Evolutionary conservation across 2,888 invertebrate genomes (phyloP), one percentile per base, ranked within the genome.

Genomic region (Listrodromus nycthemerus): DNA sequence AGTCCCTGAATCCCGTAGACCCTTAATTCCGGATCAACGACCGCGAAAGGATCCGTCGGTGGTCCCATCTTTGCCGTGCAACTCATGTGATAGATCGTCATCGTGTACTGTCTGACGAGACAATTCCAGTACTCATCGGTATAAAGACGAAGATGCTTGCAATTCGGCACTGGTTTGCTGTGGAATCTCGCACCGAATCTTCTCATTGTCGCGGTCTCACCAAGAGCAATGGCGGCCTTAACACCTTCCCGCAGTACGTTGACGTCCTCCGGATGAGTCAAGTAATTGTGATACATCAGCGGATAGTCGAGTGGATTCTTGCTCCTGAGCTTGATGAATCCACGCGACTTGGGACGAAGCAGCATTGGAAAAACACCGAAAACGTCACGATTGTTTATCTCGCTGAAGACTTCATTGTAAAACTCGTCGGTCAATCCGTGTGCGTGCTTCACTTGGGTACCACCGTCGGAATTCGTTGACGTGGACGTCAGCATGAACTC

Each of bases 101-200:
- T 96, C 0, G 97, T 97, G 90, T 97, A 98, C 90, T 97, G 96
- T 3, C 97, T 94, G 30, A 97, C 95, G 48, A 95, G 95, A 89
- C 98, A 98, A 83, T 97, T 96, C 97, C 98, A 97, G 86, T 98
- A 98, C 41, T 97, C 97, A 88, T 98, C 98, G 0, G 97, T 97
- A 87, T 95, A 97, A 1, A 95, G 93, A 0, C 96, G 96, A 24
- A 97, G 93, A 89, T 97, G 97, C 89, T 97, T 97, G 91, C 98
- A 98, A 85, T 97, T 97, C 0, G 98, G 98, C 73, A 97, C 92
- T 0, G 96, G 96, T 73, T 95, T 96, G 74, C 95, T 95, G 93
- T 97, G 96, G 87, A 96, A 97, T 61, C 96, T 94, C 0, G 98
- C 96, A 0, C 98, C 98, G 87, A 97, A 97, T 75, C 96, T 94